A percentile compares a stretch with the other conserved stretches of the same genome.
Conservation (phyloP, 30 jellyfish, hydroid and myxozoan genomes). For the Aurelia sp. region DNA sequence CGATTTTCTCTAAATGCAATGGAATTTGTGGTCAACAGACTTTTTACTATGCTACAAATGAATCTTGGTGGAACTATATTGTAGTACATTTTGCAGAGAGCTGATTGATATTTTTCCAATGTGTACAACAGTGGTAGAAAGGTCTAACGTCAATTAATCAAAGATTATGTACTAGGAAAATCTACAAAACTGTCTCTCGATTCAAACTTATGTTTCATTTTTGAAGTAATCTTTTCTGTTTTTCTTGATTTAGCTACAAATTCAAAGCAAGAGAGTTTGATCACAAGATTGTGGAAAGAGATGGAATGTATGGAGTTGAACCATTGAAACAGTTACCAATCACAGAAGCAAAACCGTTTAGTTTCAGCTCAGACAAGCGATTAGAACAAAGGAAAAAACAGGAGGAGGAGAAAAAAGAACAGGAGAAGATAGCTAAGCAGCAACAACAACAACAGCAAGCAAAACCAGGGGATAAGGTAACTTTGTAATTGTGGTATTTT, state of each 20-base stretch:
- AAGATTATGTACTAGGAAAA: too few relatives aligned
- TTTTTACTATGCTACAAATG: too few relatives aligned
- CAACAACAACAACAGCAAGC: conserved; percentile 24
- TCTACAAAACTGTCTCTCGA: too few relatives aligned
- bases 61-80: too few relatives aligned
- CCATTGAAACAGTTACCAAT: conserved; percentile 58
- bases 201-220: too few relatives aligned
- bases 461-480: conserved; percentile 15
- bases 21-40: too few relatives aligned
- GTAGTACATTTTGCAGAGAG: too few relatives aligned
- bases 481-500: too few relatives aligned
- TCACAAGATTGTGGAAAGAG: conserved; percentile 65
- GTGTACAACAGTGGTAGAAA: too few relatives aligned
- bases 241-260: conserved; percentile 42
- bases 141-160: too few relatives aligned
- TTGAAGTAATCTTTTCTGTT: not conserved
- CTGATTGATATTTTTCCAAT: too few relatives aligned
- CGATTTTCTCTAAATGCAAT: too few relatives aligned
- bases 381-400: conserved; percentile 66
- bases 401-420: conserved; percentile 55
- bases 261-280: conserved; percentile 90
- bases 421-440: not conserved
- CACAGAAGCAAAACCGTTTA: conserved; percentile 81
- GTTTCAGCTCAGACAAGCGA: conserved; percentile 77
- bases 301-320: conserved; percentile 79